Base-by-base conservation (phyloP, 2,113 vertebrate species). In the Calidris pygmaea region DNA sequence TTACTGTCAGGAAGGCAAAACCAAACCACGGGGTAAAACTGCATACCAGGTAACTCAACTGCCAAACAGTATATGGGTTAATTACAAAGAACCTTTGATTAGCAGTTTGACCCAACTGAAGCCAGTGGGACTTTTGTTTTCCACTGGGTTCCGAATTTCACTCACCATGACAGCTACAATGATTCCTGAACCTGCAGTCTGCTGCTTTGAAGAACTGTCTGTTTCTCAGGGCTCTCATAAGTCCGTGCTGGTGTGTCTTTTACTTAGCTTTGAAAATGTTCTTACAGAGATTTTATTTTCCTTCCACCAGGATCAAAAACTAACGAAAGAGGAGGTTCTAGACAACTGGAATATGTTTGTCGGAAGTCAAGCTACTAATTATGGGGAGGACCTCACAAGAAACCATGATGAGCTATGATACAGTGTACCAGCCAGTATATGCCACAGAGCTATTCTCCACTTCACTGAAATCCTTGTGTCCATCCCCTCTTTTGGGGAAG, bases 311-410 rank as follows among this genome's bases (percentile, higher is more conserved):
- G 99, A 99, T 94, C 98, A 99, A 95, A 98, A 98, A 96, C 97
- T 99, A 90, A 99, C 99, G 2, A 99, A 99, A 98, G 98, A 99
- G n/a, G 99, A 99, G 95, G 98, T 99, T 93, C 92, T 99, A 34
- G 98, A 99, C 95, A 99, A 99, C 90, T 99, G 99, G 99, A 99
- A 99, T 97, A 99, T 99, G 99, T 99, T 99, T 21, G 99, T 99
- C 41, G 99, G 99, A 97, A 99, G 99, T 96, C 99, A 99, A 95
- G 99, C 99, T 90, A 99, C 99, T 88, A 99, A 99, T 97, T 99
- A 99, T 1, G 99, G 99, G 73, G 99, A 99, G 91, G 99, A 99
- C 86, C 99, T 99, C 93, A 99, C 99, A 35, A 99, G 98, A 97
- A 99, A 99, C 94, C 99, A 99, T 0, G 99, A 99, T 55, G 99